Evolutionary conservation across 2,113 vertebrate species (phyloP).

Genomic region (Rutilus rutilus): DNA sequence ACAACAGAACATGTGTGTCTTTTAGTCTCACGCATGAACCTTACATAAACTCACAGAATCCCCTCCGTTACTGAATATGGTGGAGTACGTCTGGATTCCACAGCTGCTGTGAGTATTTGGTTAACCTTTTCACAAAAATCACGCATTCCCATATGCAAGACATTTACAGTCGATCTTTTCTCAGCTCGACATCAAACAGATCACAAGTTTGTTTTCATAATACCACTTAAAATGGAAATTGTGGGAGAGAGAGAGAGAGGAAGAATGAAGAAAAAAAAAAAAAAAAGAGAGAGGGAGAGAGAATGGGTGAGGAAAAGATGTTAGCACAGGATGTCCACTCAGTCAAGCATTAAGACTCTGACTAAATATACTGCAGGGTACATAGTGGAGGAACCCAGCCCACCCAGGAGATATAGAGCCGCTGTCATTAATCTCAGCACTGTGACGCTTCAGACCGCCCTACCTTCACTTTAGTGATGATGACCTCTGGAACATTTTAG

Average conservation of each 20-base stretch:
- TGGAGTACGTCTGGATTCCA: background rate
- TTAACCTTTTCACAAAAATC: constrained; percentile 49
- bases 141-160: constrained; percentile 49
- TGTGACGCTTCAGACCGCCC: constrained; percentile 2
- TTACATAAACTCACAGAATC: background rate
- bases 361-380: constrained; percentile 67
- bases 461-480: constrained; percentile 46
- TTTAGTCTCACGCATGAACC: constrained; percentile 22
- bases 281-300: constrained; percentile 9
- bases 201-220: constrained; percentile 48
- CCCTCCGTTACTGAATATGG: constrained; percentile 1
- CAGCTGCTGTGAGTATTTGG: constrained; percentile 34
- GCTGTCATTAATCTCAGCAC: constrained; percentile 33
- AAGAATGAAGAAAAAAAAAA: background rate
- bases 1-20: constrained; percentile 28
- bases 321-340: constrained; percentile 70
- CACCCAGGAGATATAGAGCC: constrained; percentile 70
- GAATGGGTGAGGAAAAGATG: constrained; percentile 50
- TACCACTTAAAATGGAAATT: constrained; percentile 53
- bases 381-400: constrained; percentile 64
- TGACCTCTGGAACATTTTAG: constrained; percentile 33
- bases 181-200: constrained; percentile 49
- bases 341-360: constrained; percentile 62
- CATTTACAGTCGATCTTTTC: constrained; percentile 44
- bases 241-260: background rate